Conservation (phyloP, 2,797 vertebrate species). For the Hafferia zeledoni region DNA sequence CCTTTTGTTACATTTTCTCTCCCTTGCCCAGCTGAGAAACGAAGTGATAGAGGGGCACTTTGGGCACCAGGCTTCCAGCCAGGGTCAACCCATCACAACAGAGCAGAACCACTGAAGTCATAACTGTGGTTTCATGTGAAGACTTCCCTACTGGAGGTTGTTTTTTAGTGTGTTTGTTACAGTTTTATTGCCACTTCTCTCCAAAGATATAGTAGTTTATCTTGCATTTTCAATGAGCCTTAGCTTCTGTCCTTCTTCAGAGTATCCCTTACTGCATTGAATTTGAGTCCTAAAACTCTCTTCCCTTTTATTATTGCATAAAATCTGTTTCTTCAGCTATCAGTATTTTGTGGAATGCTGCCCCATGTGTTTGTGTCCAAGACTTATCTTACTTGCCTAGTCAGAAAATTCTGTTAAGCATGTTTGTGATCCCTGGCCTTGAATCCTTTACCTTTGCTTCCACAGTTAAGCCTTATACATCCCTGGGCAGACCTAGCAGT, state of each 20-base stretch:
- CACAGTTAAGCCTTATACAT: not conserved
- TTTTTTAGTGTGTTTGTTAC: not conserved
- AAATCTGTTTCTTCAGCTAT: not conserved
- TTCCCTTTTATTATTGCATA: not conserved
- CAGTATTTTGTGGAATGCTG: not conserved
- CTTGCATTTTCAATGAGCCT: not conserved
- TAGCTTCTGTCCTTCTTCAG: not conserved
- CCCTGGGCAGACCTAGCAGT: not conserved
- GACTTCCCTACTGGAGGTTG: not conserved
- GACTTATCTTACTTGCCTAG: not conserved
- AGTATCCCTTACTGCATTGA: not conserved
- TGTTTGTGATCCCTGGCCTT: not conserved
- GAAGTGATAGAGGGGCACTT: not conserved
- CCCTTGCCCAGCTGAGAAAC: not conserved
- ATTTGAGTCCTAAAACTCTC: not conserved
- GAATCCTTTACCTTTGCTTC: not conserved
- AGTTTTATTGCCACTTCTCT: not conserved
- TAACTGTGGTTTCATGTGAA: not conserved
- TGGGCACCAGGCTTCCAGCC: not conserved
- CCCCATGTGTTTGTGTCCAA: not conserved
- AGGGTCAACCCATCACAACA: fast-evolving
- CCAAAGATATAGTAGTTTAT: not conserved
- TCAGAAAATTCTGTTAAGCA: not conserved
- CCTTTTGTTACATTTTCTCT: not conserved
- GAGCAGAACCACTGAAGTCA: not conserved